Conservation (phyloP, 2,888 invertebrate species). For the Lumbricus terrestris region DNA sequence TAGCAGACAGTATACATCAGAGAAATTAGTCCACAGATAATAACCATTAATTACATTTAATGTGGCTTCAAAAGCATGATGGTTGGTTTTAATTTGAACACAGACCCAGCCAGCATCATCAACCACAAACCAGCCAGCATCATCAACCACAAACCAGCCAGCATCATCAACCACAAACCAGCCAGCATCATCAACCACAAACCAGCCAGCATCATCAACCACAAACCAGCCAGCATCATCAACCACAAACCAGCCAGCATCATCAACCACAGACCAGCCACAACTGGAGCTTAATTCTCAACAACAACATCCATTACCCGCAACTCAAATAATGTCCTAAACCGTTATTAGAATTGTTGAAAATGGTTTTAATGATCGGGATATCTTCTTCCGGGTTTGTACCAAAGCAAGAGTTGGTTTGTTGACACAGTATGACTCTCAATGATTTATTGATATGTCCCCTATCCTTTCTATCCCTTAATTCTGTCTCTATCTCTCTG, state of each 20-base stretch:
- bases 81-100: not conserved
- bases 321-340: not conserved
- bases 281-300: not conserved
- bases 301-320: not conserved
- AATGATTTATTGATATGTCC: not conserved
- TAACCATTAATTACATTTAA: too few relatives aligned
- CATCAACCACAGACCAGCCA: too few relatives aligned
- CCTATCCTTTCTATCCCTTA: not conserved
- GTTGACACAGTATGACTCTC: not conserved
- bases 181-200: too few relatives aligned
- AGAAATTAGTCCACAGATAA: not conserved
- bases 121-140: too few relatives aligned
- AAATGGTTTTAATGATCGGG: not conserved
- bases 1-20: not conserved
- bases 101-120: too few relatives aligned
- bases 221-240: too few relatives aligned
- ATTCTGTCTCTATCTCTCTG: not conserved
- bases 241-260: too few relatives aligned
- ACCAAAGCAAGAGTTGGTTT: not conserved
- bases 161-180: too few relatives aligned
- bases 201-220: too few relatives aligned
- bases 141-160: too few relatives aligned
- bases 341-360: not conserved
- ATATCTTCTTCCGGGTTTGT: not conserved
- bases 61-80: not conserved